Evolutionary conservation across 2,888 invertebrate species (phyloP).

Genomic region (Caenorhabditis sulstoni): DNA sequence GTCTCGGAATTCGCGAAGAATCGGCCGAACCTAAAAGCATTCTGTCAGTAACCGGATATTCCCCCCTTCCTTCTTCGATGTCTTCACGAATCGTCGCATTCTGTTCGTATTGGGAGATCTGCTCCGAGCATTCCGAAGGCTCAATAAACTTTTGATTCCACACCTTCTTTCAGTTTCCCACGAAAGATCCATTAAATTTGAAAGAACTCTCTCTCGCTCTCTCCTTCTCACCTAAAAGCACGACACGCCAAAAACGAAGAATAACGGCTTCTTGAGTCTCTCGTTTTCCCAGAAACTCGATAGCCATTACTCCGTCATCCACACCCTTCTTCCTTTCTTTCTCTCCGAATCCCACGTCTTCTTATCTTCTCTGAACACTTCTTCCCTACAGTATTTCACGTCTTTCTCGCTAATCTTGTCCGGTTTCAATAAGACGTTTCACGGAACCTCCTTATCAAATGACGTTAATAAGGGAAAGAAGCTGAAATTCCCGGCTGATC

Average conservation of each 20-base stretch:
- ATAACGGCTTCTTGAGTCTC: background rate
- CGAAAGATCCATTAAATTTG: background rate
- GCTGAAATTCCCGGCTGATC: background rate
- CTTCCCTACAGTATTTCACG: slow-evolving; percentile 28
- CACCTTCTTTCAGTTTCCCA: background rate
- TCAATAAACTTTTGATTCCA: too few species aligned
- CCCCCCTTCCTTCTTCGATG: too few species aligned
- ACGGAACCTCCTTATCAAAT: slow-evolving; percentile 54
- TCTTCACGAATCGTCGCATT: too few species aligned
- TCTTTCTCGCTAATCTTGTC: slow-evolving; percentile 18
- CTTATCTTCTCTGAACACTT: background rate
- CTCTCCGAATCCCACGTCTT: slow-evolving; percentile 23
- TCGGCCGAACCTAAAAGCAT: too few species aligned
- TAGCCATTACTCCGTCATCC: slow-evolving; percentile 44
- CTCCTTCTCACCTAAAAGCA: background rate
- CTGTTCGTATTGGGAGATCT: too few species aligned
- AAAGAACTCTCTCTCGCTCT: background rate
- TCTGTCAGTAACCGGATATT: too few species aligned
- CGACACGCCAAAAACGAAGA: background rate
- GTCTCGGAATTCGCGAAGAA: too few species aligned
- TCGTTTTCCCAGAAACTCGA: slow-evolving; percentile 33
- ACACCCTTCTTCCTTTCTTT: slow-evolving; percentile 22
- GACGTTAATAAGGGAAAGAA: slow-evolving; percentile 36
- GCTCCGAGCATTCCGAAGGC: too few species aligned
- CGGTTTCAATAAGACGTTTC: slow-evolving; percentile 45